Conservation (phyloP, 2,797 vertebrate genomes). For the Podarcis siculus region DNA sequence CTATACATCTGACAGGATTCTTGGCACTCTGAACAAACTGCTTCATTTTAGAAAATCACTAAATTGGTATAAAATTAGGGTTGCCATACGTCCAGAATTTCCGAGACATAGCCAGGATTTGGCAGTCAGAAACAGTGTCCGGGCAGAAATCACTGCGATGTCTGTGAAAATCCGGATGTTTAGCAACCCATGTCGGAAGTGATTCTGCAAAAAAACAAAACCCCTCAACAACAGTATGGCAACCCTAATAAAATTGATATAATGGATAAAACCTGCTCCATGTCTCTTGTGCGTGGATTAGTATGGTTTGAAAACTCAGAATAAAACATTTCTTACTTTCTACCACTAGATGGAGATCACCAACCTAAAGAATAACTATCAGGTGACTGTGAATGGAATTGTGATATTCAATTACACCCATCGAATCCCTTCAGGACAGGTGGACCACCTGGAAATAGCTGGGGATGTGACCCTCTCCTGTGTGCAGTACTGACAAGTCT, state of each 20-base stretch:
- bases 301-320: too few species aligned
- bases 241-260: neutral
- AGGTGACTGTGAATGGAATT: constrained; percentile 25
- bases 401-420: constrained; percentile 37
- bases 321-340: neutral
- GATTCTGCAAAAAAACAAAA: too few species aligned
- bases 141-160: too few species aligned
- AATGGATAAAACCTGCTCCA: neutral
- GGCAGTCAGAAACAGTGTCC: too few species aligned
- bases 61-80: neutral
- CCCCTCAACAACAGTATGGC: too few species aligned
- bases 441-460: constrained; percentile 47
- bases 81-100: too few species aligned
- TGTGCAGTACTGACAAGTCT: constrained; percentile 25
- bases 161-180: too few species aligned
- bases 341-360: constrained; percentile 45
- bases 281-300: too few species aligned
- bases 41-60: neutral
- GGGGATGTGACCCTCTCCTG: constrained; percentile 48
- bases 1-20: neutral
- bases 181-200: too few species aligned
- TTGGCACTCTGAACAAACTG: neutral
- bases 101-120: too few species aligned
- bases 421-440: constrained; percentile 42
- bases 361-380: constrained; percentile 16